phyloP scores from a whole-genome alignment of 2,797 vertebrate genomes.

The Ammospiza maritima region DNA sequence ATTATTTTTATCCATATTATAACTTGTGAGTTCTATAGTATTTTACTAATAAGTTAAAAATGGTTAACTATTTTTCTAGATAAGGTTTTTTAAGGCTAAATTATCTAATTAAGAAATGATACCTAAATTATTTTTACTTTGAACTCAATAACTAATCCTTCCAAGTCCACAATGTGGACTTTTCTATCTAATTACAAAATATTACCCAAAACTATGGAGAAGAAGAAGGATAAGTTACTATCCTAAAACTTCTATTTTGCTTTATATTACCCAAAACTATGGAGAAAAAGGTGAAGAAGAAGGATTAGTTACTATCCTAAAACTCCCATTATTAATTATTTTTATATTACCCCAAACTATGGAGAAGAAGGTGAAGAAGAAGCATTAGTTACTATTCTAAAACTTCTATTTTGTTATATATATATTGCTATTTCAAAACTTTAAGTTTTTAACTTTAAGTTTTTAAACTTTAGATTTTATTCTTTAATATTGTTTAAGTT shows the following conservation, averaged over 20 bases:
- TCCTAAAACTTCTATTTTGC: not conserved
- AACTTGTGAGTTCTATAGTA: not conserved
- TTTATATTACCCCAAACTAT: too few species aligned
- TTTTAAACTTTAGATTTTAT: not conserved
- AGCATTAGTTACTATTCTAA: too few species aligned
- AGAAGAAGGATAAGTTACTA: not conserved
- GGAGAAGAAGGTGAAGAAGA: too few species aligned
- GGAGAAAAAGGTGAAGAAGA: too few species aligned
- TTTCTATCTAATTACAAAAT: not conserved
- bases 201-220: not conserved
- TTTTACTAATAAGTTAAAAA: not conserved
- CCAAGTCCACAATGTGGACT: not conserved
- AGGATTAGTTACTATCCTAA: too few species aligned
- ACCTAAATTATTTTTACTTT: not conserved
- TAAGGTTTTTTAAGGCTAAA: not conserved
- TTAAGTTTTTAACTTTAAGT: not conserved
- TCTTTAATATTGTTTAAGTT: not conserved
- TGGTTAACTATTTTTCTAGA: not conserved
- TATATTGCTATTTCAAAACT: not conserved
- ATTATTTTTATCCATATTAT: not conserved
- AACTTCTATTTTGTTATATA: too few species aligned
- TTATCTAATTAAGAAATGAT: not conserved
- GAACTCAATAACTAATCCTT: not conserved
- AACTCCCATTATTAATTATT: too few species aligned
- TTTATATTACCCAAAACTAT: not conserved